Base-by-base conservation (phyloP, 64 coral and sea anemone species). In the Trachythela sp. region DNA sequence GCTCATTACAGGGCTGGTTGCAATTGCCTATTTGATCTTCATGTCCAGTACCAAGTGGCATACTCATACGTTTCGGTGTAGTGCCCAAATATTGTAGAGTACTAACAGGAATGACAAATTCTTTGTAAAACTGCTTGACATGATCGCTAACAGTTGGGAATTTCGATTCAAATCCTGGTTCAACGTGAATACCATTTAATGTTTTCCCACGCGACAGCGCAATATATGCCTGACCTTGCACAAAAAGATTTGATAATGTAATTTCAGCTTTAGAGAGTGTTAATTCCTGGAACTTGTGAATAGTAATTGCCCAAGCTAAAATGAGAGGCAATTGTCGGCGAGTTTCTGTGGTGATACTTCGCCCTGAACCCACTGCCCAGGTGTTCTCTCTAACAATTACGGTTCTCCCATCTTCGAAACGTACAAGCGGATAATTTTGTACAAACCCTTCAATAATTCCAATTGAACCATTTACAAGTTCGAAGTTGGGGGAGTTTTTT, bases 351-450 rank as follows among this genome's bases (percentile, higher is more conserved):
- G 38, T 38, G 15, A 56, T 18, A 51, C 85, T 51, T 52, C 22
- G 49, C 26, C 72, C 64, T 15, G 39, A 24, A 39, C 18, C 18
- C 58, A 70, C 42, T 71, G 11, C 29, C 48, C 51, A 88, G 39
- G 24, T 75, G 24, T 2, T 34, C 64, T 88, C 87, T 54, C 58
- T 17, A 49, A 88, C 58, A 39, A 88, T 72, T 9, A 88, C 58
- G 36, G 36, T 88, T 58, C 58, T 10, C 13, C 87, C 13, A 75
- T 88, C 64, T 88, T 71, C 59, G 58, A 88, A 88, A 49, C 72
- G 30, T 41, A 88, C 87, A 20, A 71, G 87, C 27, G 87, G 87
- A 88, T 71, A 88, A 35, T 71, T 88, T 22, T 75, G 48, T 26
- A 88, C 87, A 68, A 88, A 88, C 64, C 59, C 68, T 31, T 31